Conservation (phyloP, 2,888 invertebrate genomes). For the Leptopterna dolabrata region DNA sequence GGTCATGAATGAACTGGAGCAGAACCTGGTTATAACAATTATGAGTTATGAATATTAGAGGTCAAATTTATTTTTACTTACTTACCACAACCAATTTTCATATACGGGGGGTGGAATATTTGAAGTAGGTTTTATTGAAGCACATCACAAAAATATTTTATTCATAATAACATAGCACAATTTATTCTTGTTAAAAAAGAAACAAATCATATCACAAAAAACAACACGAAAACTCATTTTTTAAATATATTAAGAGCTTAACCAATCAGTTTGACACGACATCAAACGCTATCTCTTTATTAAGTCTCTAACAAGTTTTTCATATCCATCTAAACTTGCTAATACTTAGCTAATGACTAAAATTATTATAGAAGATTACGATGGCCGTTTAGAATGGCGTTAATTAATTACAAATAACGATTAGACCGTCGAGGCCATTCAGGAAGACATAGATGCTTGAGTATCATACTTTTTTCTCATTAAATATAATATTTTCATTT, state of each 20-base stretch:
- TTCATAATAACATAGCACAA: conserved; percentile 57
- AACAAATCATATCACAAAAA: conserved; percentile 31
- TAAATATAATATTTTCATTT: conserved; percentile 26
- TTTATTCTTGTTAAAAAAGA: conserved; percentile 49
- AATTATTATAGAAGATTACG: conserved; percentile 58
- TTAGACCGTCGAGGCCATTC: conserved; percentile 58
- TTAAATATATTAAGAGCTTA: conserved; percentile 39
- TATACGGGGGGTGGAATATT: background rate
- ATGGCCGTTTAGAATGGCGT: conserved; percentile 59
- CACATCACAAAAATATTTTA: conserved; percentile 61
- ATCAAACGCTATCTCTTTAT: conserved; percentile 54
- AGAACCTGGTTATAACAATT: no score
- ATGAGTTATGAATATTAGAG: no score
- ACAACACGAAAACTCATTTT: conserved; percentile 38
- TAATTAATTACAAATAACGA: conserved; percentile 54
- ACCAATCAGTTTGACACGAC: conserved; percentile 54
- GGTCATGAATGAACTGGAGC: no score
- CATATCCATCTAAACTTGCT: conserved; percentile 45
- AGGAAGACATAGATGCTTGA: conserved; percentile 61
- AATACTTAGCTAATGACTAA: conserved; percentile 40
- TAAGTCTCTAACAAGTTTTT: conserved; percentile 46
- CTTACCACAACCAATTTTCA: background rate
- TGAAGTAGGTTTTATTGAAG: conserved; percentile 36
- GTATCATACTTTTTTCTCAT: conserved; percentile 55
- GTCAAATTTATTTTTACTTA: background rate